phyloP scores from a whole-genome alignment of 2,113 vertebrate species.

The Myanophis thanlyinensis region DNA sequence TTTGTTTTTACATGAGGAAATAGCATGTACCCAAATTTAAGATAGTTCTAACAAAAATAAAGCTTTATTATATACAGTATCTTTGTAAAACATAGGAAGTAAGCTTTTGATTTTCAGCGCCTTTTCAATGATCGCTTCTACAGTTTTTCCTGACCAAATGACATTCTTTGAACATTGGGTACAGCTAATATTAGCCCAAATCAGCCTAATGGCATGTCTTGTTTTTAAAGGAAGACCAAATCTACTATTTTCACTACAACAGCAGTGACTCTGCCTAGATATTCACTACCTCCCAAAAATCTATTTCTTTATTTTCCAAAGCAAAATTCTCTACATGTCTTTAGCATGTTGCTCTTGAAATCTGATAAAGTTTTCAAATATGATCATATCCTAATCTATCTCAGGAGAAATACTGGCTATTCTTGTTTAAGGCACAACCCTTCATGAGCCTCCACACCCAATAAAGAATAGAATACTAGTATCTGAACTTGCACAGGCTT shows the following conservation, averaged over 20 bases:
- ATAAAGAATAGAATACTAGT: conserved; percentile 23
- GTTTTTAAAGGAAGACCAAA: background rate
- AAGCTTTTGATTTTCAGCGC: background rate
- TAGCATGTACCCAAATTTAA: background rate
- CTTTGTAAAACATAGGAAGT: background rate
- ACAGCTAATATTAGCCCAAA: background rate
- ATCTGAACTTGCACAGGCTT: conserved; percentile 39
- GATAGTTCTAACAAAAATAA: background rate
- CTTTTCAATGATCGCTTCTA: background rate
- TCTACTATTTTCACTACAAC: background rate
- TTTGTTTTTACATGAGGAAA: background rate
- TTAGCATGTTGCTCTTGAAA: background rate
- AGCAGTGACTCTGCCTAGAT: background rate
- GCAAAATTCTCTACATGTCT: background rate
- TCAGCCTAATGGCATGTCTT: background rate
- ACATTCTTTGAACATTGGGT: background rate
- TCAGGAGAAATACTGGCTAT: background rate
- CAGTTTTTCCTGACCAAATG: background rate
- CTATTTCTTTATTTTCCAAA: background rate
- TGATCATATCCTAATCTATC: background rate
- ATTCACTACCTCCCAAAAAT: background rate
- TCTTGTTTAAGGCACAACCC: conserved; percentile 9
- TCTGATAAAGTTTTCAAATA: background rate
- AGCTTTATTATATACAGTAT: background rate
- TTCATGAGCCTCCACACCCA: background rate